phyloP scores from a whole-genome alignment of 2,113 vertebrate species.

The Trematomus loennbergii region DNA sequence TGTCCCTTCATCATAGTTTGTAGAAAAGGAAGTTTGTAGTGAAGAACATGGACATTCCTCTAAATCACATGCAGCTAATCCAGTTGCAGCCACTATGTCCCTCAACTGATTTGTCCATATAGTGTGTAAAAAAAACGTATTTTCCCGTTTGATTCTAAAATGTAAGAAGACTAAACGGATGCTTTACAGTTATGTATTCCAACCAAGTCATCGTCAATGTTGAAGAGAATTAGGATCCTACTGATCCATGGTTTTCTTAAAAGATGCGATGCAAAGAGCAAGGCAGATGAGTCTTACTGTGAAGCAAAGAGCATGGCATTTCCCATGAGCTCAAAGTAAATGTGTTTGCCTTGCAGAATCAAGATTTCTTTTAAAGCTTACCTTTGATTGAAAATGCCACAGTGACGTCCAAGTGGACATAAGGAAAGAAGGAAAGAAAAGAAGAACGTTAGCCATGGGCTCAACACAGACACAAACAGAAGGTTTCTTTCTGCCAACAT shows the following conservation, averaged over 20 bases:
- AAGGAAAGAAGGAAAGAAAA: conserved; percentile 53
- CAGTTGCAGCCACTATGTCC: background rate
- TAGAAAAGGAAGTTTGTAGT: background rate
- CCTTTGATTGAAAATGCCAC: conserved; percentile 58
- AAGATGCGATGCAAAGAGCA: background rate
- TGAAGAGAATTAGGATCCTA: background rate
- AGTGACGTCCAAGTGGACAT: conserved; percentile 49
- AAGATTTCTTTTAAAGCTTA: conserved; percentile 45
- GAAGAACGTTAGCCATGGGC: conserved; percentile 35
- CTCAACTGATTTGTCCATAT: background rate
- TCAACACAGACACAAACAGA: conserved; percentile 34
- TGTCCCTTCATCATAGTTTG: background rate
- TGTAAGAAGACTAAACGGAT: background rate
- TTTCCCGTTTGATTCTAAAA: background rate
- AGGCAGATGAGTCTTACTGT: background rate
- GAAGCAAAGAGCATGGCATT: background rate
- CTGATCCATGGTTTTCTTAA: conserved; percentile 11
- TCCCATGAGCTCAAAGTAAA: conserved; percentile 23
- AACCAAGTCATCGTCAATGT: conserved; percentile 3
- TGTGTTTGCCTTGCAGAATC: conserved; percentile 12
- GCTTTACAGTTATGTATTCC: background rate
- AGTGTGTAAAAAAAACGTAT: background rate
- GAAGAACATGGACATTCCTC: background rate
- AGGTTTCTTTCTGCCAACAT: conserved; percentile 14
- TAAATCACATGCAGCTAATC: conserved; percentile 10